Conservation (phyloP, 2,113 vertebrate species). For the Megaceryle torquata region DNA sequence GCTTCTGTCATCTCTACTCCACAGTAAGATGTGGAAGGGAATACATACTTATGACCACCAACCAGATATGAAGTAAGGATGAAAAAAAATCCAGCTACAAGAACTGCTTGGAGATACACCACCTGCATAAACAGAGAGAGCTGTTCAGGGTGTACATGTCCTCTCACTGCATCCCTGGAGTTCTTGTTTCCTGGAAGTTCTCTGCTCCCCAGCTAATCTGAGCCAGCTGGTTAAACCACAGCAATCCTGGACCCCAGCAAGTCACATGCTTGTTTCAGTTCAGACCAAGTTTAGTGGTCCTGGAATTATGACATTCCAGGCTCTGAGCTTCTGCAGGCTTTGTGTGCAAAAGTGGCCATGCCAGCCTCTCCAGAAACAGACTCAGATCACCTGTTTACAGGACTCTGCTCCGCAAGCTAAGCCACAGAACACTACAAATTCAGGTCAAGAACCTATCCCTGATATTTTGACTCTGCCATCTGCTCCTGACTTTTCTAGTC, state of each 20-base stretch:
- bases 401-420: neutral
- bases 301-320: neutral
- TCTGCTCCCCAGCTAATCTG: neutral
- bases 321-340: neutral
- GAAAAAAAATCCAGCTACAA: neutral
- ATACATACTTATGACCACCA: neutral
- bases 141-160: neutral
- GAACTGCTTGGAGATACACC: neutral
- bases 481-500: neutral
- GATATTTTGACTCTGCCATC: neutral
- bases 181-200: neutral
- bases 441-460: neutral
- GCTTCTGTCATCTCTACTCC: neutral
- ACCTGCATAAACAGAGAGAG: neutral
- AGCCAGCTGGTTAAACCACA: neutral
- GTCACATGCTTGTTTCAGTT: neutral
- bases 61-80: neutral
- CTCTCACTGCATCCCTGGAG: neutral
- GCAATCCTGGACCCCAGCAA: neutral
- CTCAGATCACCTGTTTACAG: neutral
- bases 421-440: neutral
- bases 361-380: neutral
- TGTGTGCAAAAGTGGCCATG: rapidly evolving
- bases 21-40: neutral
- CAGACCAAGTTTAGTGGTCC: neutral